phyloP scores from a whole-genome alignment of 2,888 invertebrate species.

The Aporophyla nigra region DNA sequence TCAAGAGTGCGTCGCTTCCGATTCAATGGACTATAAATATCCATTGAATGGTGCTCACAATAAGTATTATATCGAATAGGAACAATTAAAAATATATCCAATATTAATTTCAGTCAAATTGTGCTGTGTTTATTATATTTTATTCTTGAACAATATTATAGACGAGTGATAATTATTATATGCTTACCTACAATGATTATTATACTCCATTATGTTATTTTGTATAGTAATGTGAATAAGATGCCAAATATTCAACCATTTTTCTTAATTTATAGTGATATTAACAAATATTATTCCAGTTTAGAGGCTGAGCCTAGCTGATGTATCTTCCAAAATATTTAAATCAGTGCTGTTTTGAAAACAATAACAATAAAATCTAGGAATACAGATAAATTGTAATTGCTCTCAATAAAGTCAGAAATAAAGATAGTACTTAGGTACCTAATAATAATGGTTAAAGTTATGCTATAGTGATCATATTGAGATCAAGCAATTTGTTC shows the following conservation, averaged over 20 bases:
- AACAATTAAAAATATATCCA: conserved; percentile 65
- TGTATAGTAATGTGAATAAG: conserved; percentile 82
- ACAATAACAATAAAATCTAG: conserved; percentile 12
- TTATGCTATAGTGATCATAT: neutral
- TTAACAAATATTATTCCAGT: conserved; percentile 76
- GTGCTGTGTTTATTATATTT: conserved; percentile 83
- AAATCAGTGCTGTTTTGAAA: conserved; percentile 5
- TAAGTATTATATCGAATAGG: conserved; percentile 72
- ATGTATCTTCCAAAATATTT: conserved; percentile 38
- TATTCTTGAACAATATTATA: conserved; percentile 78
- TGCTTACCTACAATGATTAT: conserved; percentile 65
- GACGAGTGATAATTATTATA: conserved; percentile 79
- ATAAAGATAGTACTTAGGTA: neutral
- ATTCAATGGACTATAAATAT: conserved; percentile 44
- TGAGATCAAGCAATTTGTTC: conserved; percentile 35
- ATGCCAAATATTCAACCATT: conserved; percentile 88
- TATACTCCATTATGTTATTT: conserved; percentile 66
- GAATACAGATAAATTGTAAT: conserved; percentile 10
- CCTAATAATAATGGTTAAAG: neutral
- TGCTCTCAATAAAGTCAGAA: conserved; percentile 32
- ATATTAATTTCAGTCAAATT: conserved; percentile 78
- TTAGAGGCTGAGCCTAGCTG: conserved; percentile 74
- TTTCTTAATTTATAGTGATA: conserved; percentile 76
- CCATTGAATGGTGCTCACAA: conserved; percentile 69
- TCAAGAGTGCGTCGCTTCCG: conserved; percentile 34